Conservation (phyloP, 1,140 invertebrate species). For the Phocides pigmalion region DNA sequence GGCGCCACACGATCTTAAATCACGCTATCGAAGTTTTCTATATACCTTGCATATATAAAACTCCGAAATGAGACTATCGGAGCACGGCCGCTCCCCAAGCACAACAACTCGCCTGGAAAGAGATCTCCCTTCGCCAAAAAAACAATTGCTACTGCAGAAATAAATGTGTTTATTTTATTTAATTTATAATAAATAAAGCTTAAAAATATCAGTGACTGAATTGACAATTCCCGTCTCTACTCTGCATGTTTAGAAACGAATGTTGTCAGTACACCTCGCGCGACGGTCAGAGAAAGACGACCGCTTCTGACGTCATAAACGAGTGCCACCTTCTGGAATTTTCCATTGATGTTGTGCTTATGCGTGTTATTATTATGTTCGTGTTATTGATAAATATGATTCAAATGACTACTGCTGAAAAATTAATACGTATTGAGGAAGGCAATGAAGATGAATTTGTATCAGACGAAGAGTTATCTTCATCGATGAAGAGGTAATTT, state of each 20-base stretch:
- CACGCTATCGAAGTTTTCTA: too few relatives aligned
- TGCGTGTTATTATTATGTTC: constrained; percentile 22
- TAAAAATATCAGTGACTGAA: constrained; percentile 21
- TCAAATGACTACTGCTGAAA: constrained; percentile 32
- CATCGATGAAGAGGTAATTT: constrained; percentile 14
- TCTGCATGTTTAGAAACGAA: constrained; percentile 25
- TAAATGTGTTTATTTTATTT: too few relatives aligned
- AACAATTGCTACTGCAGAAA: not conserved
- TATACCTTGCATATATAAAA: too few relatives aligned
- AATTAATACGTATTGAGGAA: constrained; percentile 35
- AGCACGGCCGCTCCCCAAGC: too few relatives aligned
- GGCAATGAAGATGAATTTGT: constrained; percentile 29
- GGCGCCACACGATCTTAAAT: too few relatives aligned
- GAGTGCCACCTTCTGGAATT: constrained; percentile 11
- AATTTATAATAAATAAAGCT: not conserved
- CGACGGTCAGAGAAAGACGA: constrained; percentile 12
- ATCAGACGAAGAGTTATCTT: constrained; percentile 30
- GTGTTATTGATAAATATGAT: constrained; percentile 10
- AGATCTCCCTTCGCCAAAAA: too few relatives aligned
- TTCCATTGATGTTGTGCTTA: constrained; percentile 11
- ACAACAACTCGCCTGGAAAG: too few relatives aligned
- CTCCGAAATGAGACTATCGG: too few relatives aligned
- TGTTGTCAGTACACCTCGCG: constrained; percentile 21
- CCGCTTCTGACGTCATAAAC: constrained; percentile 11
- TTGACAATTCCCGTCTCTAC: constrained; percentile 20